Evolutionary conservation across 2,113 vertebrate species (phyloP).

Genomic region (Trogon melanurus): DNA sequence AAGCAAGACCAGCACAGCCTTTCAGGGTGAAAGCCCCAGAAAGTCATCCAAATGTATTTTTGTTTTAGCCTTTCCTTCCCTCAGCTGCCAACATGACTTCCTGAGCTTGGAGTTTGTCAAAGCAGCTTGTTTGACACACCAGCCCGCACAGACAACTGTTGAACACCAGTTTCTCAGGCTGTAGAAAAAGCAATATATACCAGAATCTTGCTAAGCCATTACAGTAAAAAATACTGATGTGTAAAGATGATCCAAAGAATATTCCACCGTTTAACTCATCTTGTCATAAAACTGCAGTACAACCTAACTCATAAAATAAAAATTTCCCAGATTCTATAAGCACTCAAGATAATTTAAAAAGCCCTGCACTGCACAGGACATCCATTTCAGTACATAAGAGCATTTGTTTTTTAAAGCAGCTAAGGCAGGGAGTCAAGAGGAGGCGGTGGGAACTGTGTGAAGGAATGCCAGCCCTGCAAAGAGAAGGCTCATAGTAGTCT

Average conservation of each 20-base stretch:
- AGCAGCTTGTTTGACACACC: background rate
- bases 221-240: background rate
- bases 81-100: background rate
- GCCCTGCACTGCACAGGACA: background rate
- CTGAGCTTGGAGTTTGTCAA: background rate
- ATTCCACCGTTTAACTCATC: constrained; percentile 21
- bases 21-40: background rate
- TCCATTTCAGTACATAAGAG: background rate
- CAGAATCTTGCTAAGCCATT: background rate
- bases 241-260: background rate
- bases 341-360: background rate
- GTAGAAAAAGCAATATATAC: background rate
- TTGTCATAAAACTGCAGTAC: background rate
- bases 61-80: background rate
- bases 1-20: background rate
- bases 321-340: background rate
- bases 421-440: background rate
- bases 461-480: background rate
- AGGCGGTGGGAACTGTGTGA: background rate
- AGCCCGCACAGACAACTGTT: background rate
- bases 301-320: background rate
- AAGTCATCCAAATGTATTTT: background rate
- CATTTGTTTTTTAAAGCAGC: background rate
- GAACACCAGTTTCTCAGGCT: background rate
- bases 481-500: background rate